These are phyloP conservation scores for Myoxocephalus aenaeus DNA, from an alignment of 2,797 vertebrate genomes.

Conservation along the genomic window DNA sequence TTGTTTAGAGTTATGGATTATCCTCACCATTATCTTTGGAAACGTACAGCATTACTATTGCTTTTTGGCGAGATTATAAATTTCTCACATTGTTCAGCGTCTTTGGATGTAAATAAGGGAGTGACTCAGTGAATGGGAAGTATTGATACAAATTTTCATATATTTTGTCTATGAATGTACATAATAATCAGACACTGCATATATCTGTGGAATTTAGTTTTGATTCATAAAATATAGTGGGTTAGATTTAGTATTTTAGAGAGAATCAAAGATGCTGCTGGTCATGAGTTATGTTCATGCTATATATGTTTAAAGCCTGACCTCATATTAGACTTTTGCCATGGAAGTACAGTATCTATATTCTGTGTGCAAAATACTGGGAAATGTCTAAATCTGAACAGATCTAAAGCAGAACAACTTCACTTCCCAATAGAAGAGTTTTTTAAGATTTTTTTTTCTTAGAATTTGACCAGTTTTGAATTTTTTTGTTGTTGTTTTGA, in stretches of 20 bases:
- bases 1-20: neutral
- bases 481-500: neutral
- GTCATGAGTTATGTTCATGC: neutral
- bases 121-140: neutral
- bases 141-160: neutral
- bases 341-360: constrained; percentile 17
- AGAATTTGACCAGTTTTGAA: constrained; percentile 5
- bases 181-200: neutral
- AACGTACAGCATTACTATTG: neutral
- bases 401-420: constrained; percentile 49
- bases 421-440: constrained; percentile 45
- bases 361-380: constrained; percentile 14
- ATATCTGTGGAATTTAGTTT: neutral
- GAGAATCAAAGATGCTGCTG: neutral
- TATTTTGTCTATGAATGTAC: neutral
- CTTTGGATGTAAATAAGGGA: neutral
- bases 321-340: constrained; percentile 36
- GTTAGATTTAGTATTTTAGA: neutral
- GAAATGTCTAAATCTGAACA: constrained; percentile 31
- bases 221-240: neutral
- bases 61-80: neutral
- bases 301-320: constrained; percentile 36
- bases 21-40: neutral
- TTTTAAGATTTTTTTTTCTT: constrained; percentile 32
- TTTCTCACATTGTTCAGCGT: neutral